A percentile compares a stretch with the other conserved stretches of the same genome.
These are phyloP conservation scores for Leiothrix lutea DNA, from an alignment of 2,113 vertebrate species.

Conservation along the genomic window DNA sequence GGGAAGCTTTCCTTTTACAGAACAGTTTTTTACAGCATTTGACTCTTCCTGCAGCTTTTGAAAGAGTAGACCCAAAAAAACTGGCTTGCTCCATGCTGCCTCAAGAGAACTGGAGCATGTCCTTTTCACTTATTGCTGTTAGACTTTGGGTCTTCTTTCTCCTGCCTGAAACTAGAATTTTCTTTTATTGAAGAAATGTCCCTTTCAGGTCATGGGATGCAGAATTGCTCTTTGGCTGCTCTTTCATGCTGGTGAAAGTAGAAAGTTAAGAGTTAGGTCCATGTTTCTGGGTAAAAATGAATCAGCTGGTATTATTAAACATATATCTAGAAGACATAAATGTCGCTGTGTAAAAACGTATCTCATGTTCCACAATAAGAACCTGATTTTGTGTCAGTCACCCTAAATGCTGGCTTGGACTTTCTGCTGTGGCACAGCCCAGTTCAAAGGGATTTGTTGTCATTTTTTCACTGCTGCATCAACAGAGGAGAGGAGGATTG, in stretches of 20 bases:
- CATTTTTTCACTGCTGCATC: background rate
- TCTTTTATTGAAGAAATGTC: background rate
- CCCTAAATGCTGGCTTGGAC: background rate
- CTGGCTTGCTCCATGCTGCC: background rate
- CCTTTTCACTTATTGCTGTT: background rate
- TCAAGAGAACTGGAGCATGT: background rate
- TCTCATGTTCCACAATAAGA: background rate
- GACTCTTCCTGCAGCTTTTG: background rate
- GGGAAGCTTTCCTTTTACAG: slow-evolving; percentile 1
- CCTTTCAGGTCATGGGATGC: background rate
- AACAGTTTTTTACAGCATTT: background rate
- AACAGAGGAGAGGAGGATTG: background rate
- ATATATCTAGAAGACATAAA: background rate
- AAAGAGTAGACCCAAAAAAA: background rate
- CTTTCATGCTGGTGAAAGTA: background rate
- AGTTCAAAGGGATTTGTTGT: background rate
- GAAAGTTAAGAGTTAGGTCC: background rate
- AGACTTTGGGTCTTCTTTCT: background rate
- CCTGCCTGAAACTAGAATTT: background rate
- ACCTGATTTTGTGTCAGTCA: background rate
- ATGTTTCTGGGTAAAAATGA: background rate
- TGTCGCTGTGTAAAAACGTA: background rate
- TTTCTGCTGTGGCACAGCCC: background rate
- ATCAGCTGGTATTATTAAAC: background rate
- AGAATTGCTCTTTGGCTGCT: background rate